Conservation (phyloP, 2,797 vertebrate species). For the Micrastur ruficollis region DNA sequence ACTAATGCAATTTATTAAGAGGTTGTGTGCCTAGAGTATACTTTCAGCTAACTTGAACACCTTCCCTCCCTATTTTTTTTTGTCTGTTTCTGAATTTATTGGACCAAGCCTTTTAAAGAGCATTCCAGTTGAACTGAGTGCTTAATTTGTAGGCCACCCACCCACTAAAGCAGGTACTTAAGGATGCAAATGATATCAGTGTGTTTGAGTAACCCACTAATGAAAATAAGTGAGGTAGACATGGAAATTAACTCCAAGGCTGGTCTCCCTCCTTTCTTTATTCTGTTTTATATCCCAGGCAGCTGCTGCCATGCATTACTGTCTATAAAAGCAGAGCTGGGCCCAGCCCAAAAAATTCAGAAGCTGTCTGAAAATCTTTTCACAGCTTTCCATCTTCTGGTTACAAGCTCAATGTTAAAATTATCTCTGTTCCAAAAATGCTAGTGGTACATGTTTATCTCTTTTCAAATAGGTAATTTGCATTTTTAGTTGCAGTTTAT, state of each 20-base stretch:
- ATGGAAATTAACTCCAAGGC: neutral
- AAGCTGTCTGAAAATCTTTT: neutral
- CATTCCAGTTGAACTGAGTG: neutral
- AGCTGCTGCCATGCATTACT: neutral
- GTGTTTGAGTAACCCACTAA: neutral
- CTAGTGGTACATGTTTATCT: neutral
- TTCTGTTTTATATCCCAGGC: neutral
- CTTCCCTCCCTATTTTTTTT: rapidly evolving
- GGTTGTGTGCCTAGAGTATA: neutral
- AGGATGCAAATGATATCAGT: neutral
- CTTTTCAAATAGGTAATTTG: neutral
- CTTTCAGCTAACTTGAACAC: neutral
- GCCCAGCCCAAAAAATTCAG: neutral
- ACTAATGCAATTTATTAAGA: neutral
- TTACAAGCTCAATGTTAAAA: neutral
- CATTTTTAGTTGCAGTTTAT: neutral
- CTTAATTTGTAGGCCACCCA: neutral
- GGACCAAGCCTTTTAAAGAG: neutral
- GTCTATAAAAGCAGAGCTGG: neutral
- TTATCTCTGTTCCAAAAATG: neutral
- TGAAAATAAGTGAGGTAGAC: neutral
- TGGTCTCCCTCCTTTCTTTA: neutral
- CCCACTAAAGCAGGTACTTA: neutral
- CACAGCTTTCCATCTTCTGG: neutral
- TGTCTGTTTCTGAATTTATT: neutral